Percentiles rank a stretch among this genome's conserved stretches.
These are phyloP conservation scores for Bombyx mori DNA, from an alignment of 1,140 invertebrate genomes.

Conservation along the genomic window DNA sequence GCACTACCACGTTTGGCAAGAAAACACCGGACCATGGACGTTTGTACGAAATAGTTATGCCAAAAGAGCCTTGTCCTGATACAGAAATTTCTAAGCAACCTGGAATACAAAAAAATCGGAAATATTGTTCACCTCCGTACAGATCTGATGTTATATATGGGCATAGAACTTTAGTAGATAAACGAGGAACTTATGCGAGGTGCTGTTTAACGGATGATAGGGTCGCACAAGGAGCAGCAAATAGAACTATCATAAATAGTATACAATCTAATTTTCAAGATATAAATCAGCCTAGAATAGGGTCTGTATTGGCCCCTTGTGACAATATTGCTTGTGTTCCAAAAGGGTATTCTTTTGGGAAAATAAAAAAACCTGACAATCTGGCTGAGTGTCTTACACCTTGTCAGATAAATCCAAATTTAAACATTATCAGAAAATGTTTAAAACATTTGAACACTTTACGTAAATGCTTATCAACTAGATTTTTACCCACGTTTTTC, in stretches of 20 bases:
- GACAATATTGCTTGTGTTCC: conserved; percentile 61
- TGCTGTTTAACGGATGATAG: conserved; percentile 62
- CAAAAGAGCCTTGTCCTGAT: conserved; percentile 44
- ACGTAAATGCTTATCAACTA: conserved; percentile 44
- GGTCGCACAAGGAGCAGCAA: conserved; percentile 35
- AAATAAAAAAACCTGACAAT: conserved; percentile 37
- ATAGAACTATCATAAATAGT: conserved; percentile 37
- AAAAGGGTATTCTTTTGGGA: conserved; percentile 60
- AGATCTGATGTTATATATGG: conserved; percentile 54
- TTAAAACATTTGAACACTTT: conserved; percentile 60
- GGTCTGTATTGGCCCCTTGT: conserved; percentile 57
- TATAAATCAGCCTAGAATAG: conserved; percentile 43
- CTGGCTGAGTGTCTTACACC: conserved; percentile 45
- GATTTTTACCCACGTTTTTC: conserved; percentile 50
- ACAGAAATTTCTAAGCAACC: conserved; percentile 47
- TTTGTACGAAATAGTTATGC: conserved; percentile 49
- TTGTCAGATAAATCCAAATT: conserved; percentile 57
- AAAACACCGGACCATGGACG: conserved; percentile 38
- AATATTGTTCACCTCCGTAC: conserved; percentile 52
- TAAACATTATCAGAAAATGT: conserved; percentile 48
- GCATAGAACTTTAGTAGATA: conserved; percentile 54
- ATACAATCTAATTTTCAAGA: conserved; percentile 56
- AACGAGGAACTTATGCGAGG: conserved; percentile 55
- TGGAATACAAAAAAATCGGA: conserved; percentile 46
- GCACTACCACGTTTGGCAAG: conserved; percentile 62